Base-by-base conservation (phyloP, 1,140 invertebrate genomes). In the Mylabris phalerata region DNA sequence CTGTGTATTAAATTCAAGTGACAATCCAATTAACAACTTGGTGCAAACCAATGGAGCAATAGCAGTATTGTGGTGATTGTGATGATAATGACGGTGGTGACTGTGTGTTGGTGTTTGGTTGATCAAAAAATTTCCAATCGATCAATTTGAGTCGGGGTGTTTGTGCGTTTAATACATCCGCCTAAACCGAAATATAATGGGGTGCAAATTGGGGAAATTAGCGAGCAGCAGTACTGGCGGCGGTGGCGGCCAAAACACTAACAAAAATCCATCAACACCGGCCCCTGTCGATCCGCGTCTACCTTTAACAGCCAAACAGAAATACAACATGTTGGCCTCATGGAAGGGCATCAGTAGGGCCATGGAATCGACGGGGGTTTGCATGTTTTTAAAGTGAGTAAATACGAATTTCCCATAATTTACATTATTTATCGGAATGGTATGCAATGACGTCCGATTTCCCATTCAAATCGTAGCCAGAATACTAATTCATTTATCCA, bases 301-400 rank as follows among this genome's bases (percentile, higher is more conserved):
- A 57, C 91, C 91, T 0, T 78, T 95, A 19, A 92, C 86, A 1
- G 88, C 88, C 3, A 86, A 86, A 69, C 90, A 95, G 78, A 92
- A 89, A 73, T 93, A 90, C 73, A 87, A 81, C 57, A 89, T 95
- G 77, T 79, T 90, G 40, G 90, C 90, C 2, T 92, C 89, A 9
- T 95, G 92, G 92, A 93, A 92, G 71, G 90, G 87, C 3, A 92
- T 93, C 60, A 84, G 84, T 45, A 82, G 90, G 62, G 90, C 90
- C 1, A 89, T 93, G 81, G 89, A 91, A 73, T 83, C 86, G 10
- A 93, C 92, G 26, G 92, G 91, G 11, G 83, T 94, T 62, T 84
- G 83, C 74, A 94, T 94, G 91, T 93, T 94, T 75, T 79, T 93
- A 72, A 90, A 89, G 91, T 93, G 76, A 87, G 88, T 84, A 45